Evolutionary conservation across 2,888 invertebrate species (phyloP).

Genomic region (Plemyria rubiginata): DNA sequence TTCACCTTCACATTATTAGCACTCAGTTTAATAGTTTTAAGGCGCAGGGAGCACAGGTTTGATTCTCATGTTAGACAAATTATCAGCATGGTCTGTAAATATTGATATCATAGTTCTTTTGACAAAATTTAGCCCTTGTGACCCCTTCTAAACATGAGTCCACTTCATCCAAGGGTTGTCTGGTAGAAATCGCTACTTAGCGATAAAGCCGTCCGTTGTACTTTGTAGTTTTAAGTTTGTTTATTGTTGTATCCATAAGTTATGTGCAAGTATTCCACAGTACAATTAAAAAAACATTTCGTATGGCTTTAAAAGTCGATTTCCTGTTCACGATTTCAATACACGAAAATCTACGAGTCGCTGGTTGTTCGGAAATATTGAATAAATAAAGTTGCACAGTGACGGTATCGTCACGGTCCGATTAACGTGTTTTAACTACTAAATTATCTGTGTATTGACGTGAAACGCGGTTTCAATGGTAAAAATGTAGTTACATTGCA

Average conservation of each 20-base stretch:
- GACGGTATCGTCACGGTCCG: constrained; percentile 58
- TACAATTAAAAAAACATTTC: no score
- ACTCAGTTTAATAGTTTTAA: not conserved
- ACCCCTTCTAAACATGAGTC: no score
- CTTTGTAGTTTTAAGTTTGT: no score
- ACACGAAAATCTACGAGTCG: constrained; percentile 8
- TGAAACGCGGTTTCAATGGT: constrained; percentile 44
- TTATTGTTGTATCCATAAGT: no score
- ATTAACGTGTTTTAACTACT: constrained; percentile 62
- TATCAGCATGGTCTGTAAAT: no score
- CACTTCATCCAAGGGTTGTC: no score
- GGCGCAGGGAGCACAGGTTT: not conserved
- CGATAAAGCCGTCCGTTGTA: no score
- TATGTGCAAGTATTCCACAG: no score
- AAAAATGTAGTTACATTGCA: constrained; percentile 29
- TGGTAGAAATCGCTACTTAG: no score
- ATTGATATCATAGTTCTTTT: no score
- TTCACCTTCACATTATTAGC: not conserved
- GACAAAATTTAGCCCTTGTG: no score
- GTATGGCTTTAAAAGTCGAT: not conserved
- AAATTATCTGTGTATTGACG: constrained; percentile 51
- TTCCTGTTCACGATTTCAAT: constrained; percentile 9
- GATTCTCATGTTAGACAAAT: not conserved
- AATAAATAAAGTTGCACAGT: constrained; percentile 56
- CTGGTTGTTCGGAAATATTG: constrained; percentile 51